Conservation (phyloP, 2,797 vertebrate genomes). For the Pogoniulus pusillus region DNA sequence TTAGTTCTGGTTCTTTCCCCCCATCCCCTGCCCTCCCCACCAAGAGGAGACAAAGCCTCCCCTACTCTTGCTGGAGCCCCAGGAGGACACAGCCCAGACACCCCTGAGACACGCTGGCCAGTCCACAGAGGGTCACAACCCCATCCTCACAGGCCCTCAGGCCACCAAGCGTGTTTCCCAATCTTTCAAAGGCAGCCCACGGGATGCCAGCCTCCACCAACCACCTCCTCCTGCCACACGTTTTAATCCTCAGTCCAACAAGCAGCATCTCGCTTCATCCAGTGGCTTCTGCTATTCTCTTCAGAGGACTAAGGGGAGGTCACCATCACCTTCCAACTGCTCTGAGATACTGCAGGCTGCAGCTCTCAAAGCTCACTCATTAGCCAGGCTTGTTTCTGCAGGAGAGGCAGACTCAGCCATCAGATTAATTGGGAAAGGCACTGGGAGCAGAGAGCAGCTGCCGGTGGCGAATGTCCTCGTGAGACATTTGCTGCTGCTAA, state of each 20-base stretch:
- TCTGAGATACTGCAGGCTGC: not conserved
- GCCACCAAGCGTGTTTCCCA: fast-evolving
- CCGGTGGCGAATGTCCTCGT: slow-evolving; percentile 26
- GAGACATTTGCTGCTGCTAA: slow-evolving; percentile 50
- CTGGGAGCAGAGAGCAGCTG: slow-evolving; percentile 45
- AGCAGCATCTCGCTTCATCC: not conserved
- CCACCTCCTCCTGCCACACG: not conserved
- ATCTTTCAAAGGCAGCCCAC: not conserved
- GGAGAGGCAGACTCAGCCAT: not conserved
- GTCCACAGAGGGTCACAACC: not conserved
- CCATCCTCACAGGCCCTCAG: not conserved
- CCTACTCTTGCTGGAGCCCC: not conserved
- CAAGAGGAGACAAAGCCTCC: not conserved
- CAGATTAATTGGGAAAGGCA: slow-evolving; percentile 27
- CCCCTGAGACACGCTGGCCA: not conserved
- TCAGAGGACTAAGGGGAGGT: not conserved
- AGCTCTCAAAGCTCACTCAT: not conserved
- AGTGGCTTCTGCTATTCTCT: not conserved
- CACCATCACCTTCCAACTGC: not conserved
- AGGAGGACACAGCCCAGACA: fast-evolving
- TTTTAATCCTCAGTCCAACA: not conserved
- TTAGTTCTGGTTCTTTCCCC: not conserved
- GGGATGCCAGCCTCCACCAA: not conserved
- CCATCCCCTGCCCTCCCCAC: not conserved
- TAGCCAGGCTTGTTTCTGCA: not conserved